phyloP scores from a whole-genome alignment of 1,140 invertebrate genomes.

The Geopemphigus sp. region DNA sequence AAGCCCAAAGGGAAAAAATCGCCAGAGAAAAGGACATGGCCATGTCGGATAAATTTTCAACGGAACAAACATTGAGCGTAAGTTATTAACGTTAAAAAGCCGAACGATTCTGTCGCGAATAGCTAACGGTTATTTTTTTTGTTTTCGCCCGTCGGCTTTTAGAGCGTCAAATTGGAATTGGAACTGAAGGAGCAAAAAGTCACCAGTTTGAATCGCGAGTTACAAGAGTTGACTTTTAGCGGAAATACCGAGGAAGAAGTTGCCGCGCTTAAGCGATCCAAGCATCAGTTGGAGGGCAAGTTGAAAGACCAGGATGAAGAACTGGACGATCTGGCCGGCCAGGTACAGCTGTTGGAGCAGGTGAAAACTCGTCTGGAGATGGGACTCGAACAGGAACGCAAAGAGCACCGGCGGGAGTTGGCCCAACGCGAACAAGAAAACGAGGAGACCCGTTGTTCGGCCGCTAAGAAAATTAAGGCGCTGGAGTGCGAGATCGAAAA shows the following conservation, averaged over 20 bases:
- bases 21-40: constrained; percentile 79
- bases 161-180: constrained; percentile 81
- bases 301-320: constrained; percentile 92
- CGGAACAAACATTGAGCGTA: constrained; percentile 83
- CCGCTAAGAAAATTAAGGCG: constrained; percentile 88
- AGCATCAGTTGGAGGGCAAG: constrained; percentile 83
- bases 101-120: too few relatives aligned
- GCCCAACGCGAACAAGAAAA: constrained; percentile 88
- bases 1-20: constrained; percentile 72
- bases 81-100: too few relatives aligned
- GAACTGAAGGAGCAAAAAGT: constrained; percentile 84
- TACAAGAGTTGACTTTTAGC: constrained; percentile 79
- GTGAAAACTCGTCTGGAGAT: constrained; percentile 88
- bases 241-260: constrained; percentile 85
- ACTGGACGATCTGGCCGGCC: constrained; percentile 88
- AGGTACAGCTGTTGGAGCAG: constrained; percentile 73
- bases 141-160: constrained; percentile 53
- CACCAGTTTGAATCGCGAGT: constrained; percentile 71
- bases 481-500: constrained; percentile 86
- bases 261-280: constrained; percentile 73
- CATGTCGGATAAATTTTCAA: constrained; percentile 77
- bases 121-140: too few relatives aligned
- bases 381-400: constrained; percentile 85
- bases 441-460: constrained; percentile 82
- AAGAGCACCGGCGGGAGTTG: constrained; percentile 82